Conservation (phyloP, 2,888 invertebrate genomes). For the Microplitis manilae region DNA sequence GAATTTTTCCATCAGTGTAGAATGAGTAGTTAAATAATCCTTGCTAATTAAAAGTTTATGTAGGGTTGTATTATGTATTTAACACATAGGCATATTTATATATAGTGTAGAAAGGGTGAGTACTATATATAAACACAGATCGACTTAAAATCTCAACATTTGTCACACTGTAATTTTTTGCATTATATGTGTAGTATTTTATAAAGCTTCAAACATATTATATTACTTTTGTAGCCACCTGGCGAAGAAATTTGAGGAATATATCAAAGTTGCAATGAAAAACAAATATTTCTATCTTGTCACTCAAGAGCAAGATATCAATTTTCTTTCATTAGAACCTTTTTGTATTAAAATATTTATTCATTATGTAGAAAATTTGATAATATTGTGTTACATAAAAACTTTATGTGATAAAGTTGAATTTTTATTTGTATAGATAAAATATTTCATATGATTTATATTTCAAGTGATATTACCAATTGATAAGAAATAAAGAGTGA, state of each 20-base stretch:
- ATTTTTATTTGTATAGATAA: background rate
- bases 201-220: conserved; percentile 41
- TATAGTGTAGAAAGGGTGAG: background rate
- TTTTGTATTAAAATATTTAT: background rate
- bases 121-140: background rate
- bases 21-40: conserved; percentile 27
- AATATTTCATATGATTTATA: background rate
- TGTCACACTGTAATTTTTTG: background rate
- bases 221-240: conserved; percentile 33
- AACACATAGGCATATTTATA: background rate
- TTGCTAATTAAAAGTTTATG: conserved; percentile 12
- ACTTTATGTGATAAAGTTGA: too few relatives aligned
- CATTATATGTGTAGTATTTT: background rate
- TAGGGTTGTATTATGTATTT: background rate
- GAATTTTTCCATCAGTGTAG: background rate
- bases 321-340: background rate
- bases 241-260: background rate
- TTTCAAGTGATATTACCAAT: background rate
- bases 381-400: too few relatives aligned
- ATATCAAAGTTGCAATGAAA: background rate
- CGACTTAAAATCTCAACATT: conserved; percentile 8
- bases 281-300: background rate
- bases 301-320: background rate
- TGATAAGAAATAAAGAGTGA: background rate
- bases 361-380: background rate